phyloP scores from a whole-genome alignment of 2,888 invertebrate genomes.

The Caenorhabditis zanzibari region DNA sequence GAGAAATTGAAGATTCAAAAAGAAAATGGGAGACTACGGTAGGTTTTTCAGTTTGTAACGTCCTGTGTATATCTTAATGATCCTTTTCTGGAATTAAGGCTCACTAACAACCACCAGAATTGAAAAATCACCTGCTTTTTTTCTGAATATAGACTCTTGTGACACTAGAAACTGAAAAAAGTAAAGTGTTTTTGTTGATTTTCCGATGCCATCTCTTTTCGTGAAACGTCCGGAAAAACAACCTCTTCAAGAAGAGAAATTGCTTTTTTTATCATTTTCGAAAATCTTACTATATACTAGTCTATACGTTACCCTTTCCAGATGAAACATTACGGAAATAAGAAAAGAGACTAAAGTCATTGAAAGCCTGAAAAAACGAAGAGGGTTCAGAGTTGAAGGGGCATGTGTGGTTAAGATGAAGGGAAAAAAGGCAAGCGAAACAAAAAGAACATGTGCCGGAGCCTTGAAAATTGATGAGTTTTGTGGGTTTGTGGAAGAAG shows the following conservation, averaged over 20 bases:
- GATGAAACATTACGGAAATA: background rate
- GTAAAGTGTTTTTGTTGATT: conserved; percentile 36
- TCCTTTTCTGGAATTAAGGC: no score
- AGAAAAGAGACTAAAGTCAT: conserved; percentile 30
- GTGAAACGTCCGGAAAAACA: conserved; percentile 39
- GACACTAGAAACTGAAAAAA: conserved; percentile 6
- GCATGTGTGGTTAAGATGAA: conserved; percentile 23
- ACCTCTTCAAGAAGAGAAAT: conserved; percentile 38
- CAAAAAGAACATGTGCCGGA: conserved; percentile 54
- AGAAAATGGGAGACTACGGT: no score
- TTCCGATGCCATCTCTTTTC: conserved; percentile 34
- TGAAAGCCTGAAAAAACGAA: conserved; percentile 34
- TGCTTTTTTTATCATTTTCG: conserved; percentile 54
- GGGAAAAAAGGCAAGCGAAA: conserved; percentile 35
- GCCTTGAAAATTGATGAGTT: conserved; percentile 61
- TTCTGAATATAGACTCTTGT: background rate
- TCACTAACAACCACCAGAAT: no score
- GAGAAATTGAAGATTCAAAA: no score
- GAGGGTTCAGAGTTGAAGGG: conserved; percentile 30
- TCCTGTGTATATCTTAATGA: no score
- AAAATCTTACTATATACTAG: conserved; percentile 41
- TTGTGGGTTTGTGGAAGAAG: conserved; percentile 48
- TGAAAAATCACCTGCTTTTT: background rate
- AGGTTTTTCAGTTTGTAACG: no score
- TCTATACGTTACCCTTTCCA: background rate